Conservation (phyloP, 2,888 invertebrate species). For the Alsophila aescularia region DNA sequence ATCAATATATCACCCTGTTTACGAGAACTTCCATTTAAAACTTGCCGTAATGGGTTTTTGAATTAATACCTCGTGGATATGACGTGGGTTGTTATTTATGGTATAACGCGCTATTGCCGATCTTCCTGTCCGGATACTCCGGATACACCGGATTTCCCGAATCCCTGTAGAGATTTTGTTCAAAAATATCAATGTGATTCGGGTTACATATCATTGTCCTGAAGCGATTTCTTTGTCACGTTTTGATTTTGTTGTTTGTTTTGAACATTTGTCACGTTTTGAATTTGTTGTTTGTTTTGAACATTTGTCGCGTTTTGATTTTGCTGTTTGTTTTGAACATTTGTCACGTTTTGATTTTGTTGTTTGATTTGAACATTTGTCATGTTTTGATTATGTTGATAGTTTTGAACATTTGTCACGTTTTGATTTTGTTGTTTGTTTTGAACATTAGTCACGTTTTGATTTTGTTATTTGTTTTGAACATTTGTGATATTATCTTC, state of each 20-base stretch:
- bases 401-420: too few species aligned
- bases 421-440: too few species aligned
- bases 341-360: conserved; percentile 12
- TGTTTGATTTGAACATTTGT: background rate
- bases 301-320: too few species aligned
- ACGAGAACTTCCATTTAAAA: conserved; percentile 67
- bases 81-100: conserved; percentile 64
- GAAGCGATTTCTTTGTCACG: conserved; percentile 21
- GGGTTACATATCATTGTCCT: conserved; percentile 24
- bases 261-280: too few species aligned
- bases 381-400: too few species aligned
- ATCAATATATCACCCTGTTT: conserved; percentile 62
- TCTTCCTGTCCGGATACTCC: conserved; percentile 39
- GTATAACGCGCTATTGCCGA: conserved; percentile 46
- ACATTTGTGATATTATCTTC: too few species aligned
- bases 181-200: conserved; percentile 35
- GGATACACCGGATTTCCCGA: conserved; percentile 36
- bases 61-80: conserved; percentile 67
- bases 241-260: background rate
- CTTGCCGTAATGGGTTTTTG: conserved; percentile 70
- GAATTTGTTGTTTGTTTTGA: too few species aligned
- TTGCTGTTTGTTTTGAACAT: too few species aligned
- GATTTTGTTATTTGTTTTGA: background rate
- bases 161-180: conserved; percentile 31
- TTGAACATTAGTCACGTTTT: conserved; percentile 16